These are phyloP conservation scores for Aulostomus chinensis DNA, from an alignment of 2,797 vertebrate species.

Conservation along the genomic window DNA sequence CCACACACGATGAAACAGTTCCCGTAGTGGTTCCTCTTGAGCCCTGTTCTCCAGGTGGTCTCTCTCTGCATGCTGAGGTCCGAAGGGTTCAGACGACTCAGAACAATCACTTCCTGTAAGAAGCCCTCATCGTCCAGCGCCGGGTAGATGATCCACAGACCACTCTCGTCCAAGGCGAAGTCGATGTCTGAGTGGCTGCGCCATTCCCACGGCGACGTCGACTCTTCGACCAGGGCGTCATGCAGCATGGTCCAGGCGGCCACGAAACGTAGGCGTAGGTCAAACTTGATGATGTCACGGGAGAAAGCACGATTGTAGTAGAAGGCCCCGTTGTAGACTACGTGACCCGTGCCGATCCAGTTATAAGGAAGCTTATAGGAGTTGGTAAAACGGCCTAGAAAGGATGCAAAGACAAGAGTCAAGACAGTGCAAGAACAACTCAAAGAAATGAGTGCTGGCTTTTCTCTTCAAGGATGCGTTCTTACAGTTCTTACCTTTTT, in stretches of 20 bases:
- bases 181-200: constrained; percentile 90
- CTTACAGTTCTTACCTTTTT: constrained; percentile 82
- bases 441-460: not conserved
- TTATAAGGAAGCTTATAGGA: constrained; percentile 97
- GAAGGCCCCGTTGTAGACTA: constrained; percentile 91
- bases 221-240: constrained; percentile 88
- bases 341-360: constrained; percentile 97
- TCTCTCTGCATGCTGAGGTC: constrained; percentile 93
- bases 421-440: not conserved
- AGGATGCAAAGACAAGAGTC: not conserved
- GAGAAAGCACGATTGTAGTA: constrained; percentile 98
- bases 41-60: constrained; percentile 94
- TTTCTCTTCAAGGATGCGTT: not conserved
- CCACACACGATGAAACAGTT: constrained; percentile 97
- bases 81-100: constrained; percentile 88
- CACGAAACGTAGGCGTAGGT: constrained; percentile 88
- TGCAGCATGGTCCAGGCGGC: constrained; percentile 96
- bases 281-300: constrained; percentile 95
- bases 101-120: constrained; percentile 91
- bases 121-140: constrained; percentile 92
- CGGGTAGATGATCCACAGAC: constrained; percentile 95
- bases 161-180: constrained; percentile 93
- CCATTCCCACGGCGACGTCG: constrained; percentile 89
- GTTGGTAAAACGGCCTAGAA: constrained; percentile 91
- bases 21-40: constrained; percentile 88